Percentiles rank a stretch among this genome's conserved stretches.
Conservation (phyloP, 2,797 vertebrate genomes). For the Notoglanidium macrostoma region DNA sequence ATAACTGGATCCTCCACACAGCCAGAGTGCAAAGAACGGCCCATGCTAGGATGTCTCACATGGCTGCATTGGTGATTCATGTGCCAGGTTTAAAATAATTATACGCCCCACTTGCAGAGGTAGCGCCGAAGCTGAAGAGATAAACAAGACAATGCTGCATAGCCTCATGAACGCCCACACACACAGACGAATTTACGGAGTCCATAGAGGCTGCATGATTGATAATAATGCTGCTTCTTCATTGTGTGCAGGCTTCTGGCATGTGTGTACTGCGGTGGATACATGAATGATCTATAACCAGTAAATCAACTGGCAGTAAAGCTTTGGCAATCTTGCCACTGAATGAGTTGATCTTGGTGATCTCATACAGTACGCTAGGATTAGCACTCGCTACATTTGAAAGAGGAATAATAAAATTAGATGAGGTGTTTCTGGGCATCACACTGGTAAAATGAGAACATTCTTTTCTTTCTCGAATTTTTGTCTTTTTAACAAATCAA, state of each 20-base stretch:
- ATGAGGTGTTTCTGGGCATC: constrained; percentile 35
- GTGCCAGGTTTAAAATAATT: constrained; percentile 52
- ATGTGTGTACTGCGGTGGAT: not conserved
- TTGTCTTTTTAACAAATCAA: constrained; percentile 14
- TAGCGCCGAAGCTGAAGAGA: constrained; percentile 31
- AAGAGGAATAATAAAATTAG: constrained; percentile 54
- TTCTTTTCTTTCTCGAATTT: not conserved
- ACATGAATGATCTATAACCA: constrained; percentile 7
- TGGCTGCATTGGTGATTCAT: constrained; percentile 52
- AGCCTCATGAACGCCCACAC: constrained; percentile 21
- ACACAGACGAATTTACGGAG: constrained; percentile 27
- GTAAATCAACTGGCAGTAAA: constrained; percentile 27
- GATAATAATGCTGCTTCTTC: constrained; percentile 13
- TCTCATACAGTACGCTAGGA: constrained; percentile 47
- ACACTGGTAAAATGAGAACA: constrained; percentile 29
- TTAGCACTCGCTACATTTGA: constrained; percentile 56
- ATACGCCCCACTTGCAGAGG: constrained; percentile 46
- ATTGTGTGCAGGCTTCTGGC: constrained; percentile 8
- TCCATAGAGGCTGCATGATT: constrained; percentile 1
- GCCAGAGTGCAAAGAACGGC: constrained; percentile 7
- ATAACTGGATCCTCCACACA: constrained; percentile 11
- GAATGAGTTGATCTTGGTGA: constrained; percentile 54
- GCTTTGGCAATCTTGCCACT: constrained; percentile 17
- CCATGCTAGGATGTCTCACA: constrained; percentile 44
- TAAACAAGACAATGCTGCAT: constrained; percentile 44